Base-by-base conservation (phyloP, 2,888 invertebrate genomes). In the Anaspis maculata region DNA sequence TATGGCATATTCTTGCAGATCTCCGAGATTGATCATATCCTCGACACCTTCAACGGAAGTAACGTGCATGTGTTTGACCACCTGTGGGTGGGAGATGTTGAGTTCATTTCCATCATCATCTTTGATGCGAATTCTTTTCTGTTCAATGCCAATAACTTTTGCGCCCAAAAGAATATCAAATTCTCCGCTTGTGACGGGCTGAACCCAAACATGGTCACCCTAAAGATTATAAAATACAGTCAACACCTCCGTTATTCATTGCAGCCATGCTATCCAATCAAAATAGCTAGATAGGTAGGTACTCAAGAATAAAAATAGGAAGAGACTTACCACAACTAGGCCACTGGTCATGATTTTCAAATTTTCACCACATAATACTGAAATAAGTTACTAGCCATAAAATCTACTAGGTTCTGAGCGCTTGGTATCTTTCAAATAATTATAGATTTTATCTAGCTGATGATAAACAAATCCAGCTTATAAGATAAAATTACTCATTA, bases 11-110 rank as follows among this genome's bases (percentile, higher is more conserved):
- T 96, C 96, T 62, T 95, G 91, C 25, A 96, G 72, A 63, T 96
- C 96, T 2, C 91, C 92, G 22, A 96, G 70, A 16, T 84, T 84
- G 49, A 95, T 95, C 94, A 96, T 94, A 61, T 96, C 95, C 57
- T 94, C 92, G 9, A 94, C 90, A 15, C 87, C 86, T 35, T 73
- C 69, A 27, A 83, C 71, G 1, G 89, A 89, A 10, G 89, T 81
- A 3, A 77, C 67, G 57, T 89, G 88, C 72, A 90, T 79, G 3
- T 78, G 70, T 56, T 81, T 82, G 32, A 77, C 56, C 15, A 83
- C 72, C 57, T 78, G 76, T n/a, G 68, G 68, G 1, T 70, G 62
- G 2, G 71, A 61, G 10, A 77, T 70, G 48, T 70, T 72, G 33
- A 70, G 71, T 54, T 89, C 84, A 53, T 81, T 79, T 10, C 83